These are phyloP conservation scores for Saturnia japonica DNA, from an alignment of 2,888 invertebrate species.

Conservation along the genomic window DNA sequence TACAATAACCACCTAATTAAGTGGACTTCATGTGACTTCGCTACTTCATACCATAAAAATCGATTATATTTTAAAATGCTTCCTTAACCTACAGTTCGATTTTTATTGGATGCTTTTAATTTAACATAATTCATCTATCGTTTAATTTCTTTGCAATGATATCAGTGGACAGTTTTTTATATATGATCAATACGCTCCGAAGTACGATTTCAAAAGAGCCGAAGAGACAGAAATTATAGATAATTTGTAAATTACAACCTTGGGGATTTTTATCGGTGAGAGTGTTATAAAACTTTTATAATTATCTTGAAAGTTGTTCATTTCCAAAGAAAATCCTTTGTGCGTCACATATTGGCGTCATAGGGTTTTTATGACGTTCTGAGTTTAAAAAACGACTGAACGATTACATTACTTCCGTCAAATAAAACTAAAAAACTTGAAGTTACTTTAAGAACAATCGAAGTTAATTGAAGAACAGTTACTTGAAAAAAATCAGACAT, in stretches of 20 bases:
- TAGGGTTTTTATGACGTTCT: not conserved
- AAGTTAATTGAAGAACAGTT: no score
- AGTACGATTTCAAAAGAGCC: not conserved
- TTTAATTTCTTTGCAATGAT: not conserved
- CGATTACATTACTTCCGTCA: not conserved
- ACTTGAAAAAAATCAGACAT: no score
- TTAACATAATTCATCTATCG: not conserved
- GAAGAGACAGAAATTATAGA: not conserved
- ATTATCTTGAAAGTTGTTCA: not conserved
- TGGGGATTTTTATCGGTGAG: not conserved
- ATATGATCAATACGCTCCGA: not conserved
- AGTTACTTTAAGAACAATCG: no score
- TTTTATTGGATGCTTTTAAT: not conserved
- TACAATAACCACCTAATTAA: no score
- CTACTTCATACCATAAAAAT: no score
- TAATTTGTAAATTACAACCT: not conserved
- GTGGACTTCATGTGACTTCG: no score
- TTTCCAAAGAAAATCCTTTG: not conserved
- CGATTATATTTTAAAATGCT: no score
- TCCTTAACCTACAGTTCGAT: no score
- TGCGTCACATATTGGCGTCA: not conserved
- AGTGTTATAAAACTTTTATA: not conserved
- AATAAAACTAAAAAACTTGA: not conserved
- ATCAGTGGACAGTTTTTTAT: not conserved
- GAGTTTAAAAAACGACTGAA: not conserved